These are phyloP conservation scores for Chloebia gouldiae DNA, from an alignment of 2,113 vertebrate species.

Conservation along the genomic window DNA sequence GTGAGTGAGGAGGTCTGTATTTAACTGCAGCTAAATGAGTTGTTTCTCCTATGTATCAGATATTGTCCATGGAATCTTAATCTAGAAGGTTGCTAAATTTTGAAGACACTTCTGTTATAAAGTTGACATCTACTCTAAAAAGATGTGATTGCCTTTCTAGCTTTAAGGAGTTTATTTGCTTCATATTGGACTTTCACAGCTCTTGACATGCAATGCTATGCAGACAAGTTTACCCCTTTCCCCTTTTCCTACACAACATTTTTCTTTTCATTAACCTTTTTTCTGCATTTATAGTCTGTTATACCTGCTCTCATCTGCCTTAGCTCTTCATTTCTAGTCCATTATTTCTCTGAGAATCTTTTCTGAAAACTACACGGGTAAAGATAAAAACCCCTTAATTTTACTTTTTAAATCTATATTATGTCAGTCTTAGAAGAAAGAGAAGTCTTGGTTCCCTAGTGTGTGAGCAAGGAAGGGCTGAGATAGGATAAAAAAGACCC, in stretches of 20 bases:
- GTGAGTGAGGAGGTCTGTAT: not conserved
- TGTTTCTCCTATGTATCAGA: not conserved
- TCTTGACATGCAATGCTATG: not conserved
- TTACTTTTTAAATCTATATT: not conserved
- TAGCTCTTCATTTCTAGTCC: not conserved
- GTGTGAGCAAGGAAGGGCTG: not conserved
- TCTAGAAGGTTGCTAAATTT: not conserved
- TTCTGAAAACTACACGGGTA: not conserved
- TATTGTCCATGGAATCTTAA: not conserved
- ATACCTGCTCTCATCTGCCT: not conserved
- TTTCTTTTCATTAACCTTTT: not conserved
- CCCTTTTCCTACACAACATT: not conserved
- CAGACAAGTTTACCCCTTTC: not conserved
- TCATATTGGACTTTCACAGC: not conserved
- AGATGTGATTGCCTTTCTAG: not conserved
- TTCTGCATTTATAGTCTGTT: not conserved
- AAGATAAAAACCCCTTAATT: not conserved
- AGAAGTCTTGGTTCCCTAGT: not conserved
- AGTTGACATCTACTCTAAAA: not conserved
- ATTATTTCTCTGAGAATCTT: not conserved
- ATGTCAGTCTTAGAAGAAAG: not conserved
- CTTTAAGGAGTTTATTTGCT: not conserved
- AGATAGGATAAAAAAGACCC: not conserved
- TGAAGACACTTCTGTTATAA: not conserved
- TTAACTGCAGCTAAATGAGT: not conserved